phyloP scores from a whole-genome alignment of 2,797 vertebrate species.

The Rhincodon typus region DNA sequence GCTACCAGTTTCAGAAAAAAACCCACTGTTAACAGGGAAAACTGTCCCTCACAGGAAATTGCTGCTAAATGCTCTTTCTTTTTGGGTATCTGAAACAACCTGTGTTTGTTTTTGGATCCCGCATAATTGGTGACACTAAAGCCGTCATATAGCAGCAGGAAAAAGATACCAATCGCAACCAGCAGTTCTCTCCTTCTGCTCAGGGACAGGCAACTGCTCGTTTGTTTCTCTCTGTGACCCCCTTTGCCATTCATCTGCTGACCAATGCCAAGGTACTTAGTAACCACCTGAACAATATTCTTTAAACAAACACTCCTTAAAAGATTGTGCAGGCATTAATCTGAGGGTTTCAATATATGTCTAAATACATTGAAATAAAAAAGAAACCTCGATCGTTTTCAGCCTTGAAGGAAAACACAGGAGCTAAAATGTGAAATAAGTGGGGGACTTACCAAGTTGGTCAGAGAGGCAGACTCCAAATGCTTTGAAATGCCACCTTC shows the following conservation, averaged over 20 bases:
- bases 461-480: neutral
- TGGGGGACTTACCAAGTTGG: neutral
- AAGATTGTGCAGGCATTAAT: neutral
- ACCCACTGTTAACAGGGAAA: neutral
- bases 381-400: neutral
- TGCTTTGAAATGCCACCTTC: neutral
- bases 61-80: conserved; percentile 22
- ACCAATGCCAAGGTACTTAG: neutral
- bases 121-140: neutral
- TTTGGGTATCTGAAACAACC: neutral
- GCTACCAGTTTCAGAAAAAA: neutral
- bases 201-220: neutral
- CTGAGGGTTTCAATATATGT: neutral
- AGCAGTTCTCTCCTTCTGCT: neutral
- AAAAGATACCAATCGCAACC: neutral
- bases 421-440: neutral
- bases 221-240: neutral
- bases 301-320: neutral
- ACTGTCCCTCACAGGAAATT: conserved; percentile 13
- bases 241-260: neutral
- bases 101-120: conserved; percentile 8
- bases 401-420: neutral
- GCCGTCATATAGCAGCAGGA: neutral
- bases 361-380: neutral
- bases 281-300: neutral